Conservation (phyloP, 2,797 vertebrate species). For the Hemitrygon akajei region DNA sequence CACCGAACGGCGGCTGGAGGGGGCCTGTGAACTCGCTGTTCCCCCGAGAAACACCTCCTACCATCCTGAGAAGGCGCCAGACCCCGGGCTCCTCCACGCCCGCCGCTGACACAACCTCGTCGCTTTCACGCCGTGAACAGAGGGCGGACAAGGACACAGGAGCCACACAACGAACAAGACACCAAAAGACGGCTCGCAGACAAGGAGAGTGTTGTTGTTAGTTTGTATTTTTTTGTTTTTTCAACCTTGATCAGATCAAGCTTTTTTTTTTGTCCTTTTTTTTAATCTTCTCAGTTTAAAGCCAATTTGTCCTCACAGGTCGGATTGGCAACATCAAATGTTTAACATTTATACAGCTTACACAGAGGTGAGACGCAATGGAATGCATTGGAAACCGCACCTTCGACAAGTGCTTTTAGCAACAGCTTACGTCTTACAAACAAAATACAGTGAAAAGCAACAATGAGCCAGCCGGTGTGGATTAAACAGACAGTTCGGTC, state of each 20-base stretch:
- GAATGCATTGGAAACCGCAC: conserved; percentile 4
- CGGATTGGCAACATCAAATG: conserved; percentile 21
- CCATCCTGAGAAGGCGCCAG: neutral
- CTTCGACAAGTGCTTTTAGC: conserved; percentile 20
- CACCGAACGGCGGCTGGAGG: too few relatives aligned
- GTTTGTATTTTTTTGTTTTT: conserved; percentile 31
- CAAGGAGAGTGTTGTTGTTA: conserved; percentile 7
- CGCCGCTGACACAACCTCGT: neutral
- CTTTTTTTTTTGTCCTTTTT: conserved; percentile 13
- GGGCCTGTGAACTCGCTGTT: too few relatives aligned
- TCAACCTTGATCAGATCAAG: conserved; percentile 35
- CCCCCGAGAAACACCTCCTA: neutral
- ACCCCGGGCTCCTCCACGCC: too few relatives aligned
- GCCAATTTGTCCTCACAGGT: conserved; percentile 7
- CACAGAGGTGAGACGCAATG: neutral
- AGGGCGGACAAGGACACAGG: neutral
- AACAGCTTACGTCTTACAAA: conserved; percentile 28
- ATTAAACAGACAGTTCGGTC: neutral
- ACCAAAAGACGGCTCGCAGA: neutral
- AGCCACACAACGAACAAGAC: neutral
- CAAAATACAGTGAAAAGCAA: conserved; percentile 32
- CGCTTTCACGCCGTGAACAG: neutral
- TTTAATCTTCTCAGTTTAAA: conserved; percentile 5
- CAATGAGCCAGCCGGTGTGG: conserved; percentile 32
- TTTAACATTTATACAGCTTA: conserved; percentile 35